A percentile compares a stretch with the other conserved stretches of the same genome.
Conservation (phyloP, 2,113 vertebrate genomes). For the Tachuris rubrigastra region DNA sequence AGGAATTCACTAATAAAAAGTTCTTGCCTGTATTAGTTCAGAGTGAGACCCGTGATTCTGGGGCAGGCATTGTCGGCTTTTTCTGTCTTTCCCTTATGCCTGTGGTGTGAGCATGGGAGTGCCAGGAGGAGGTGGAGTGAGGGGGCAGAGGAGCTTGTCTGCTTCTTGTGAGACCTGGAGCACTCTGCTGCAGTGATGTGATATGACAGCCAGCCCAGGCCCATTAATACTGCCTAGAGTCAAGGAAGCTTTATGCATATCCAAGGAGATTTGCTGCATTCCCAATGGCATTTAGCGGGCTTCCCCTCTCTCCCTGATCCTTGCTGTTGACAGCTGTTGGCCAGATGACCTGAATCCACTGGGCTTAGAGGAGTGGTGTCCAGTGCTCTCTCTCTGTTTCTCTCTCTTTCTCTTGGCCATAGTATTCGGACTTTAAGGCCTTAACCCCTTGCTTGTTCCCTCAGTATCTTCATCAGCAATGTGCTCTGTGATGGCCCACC, state of each 20-base stretch:
- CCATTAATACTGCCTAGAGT: not conserved
- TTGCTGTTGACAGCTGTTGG: not conserved
- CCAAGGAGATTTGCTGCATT: not conserved
- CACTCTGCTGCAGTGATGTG: not conserved
- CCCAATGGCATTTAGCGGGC: not conserved
- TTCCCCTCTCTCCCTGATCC: conserved; percentile 57
- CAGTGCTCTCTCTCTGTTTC: not conserved
- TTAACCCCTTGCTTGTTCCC: not conserved
- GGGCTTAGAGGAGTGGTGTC: not conserved
- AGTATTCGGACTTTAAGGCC: not conserved
- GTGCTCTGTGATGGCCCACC: not conserved
- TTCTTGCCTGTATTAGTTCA: not conserved
- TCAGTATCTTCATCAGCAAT: conserved; percentile 20
- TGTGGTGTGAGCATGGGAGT: not conserved
- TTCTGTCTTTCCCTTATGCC: not conserved
- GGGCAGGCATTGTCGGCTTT: not conserved
- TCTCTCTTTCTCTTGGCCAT: not conserved
- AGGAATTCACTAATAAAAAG: not conserved
- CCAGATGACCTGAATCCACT: not conserved
- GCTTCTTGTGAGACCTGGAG: not conserved
- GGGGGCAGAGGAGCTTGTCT: not conserved
- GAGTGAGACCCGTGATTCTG: not conserved
- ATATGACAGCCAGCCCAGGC: not conserved
- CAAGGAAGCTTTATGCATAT: not conserved
- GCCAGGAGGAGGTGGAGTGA: not conserved